A percentile compares a stretch with the other conserved stretches of the same genome.
These are phyloP conservation scores for Grallaria varia DNA, from an alignment of 2,113 vertebrate species.

Conservation along the genomic window DNA sequence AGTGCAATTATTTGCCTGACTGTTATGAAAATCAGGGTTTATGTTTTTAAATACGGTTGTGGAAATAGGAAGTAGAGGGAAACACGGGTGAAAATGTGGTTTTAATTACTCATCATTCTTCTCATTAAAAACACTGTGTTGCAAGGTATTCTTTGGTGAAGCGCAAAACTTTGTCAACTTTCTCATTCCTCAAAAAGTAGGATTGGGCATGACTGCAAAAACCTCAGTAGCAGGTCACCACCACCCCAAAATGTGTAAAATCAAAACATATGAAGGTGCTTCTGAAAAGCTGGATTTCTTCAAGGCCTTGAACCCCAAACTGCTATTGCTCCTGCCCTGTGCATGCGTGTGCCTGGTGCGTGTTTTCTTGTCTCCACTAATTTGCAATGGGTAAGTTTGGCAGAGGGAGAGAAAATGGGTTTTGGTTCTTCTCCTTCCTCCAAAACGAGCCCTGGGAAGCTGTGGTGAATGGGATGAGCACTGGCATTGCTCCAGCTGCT, in stretches of 20 bases:
- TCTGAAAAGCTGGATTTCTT: not conserved
- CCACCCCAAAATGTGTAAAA: not conserved
- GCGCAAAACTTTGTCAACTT: not conserved
- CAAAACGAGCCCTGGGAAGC: not conserved
- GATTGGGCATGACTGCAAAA: not conserved
- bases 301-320: not conserved
- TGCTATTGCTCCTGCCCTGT: not conserved
- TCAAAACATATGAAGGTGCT: not conserved
- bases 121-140: not conserved
- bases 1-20: conserved; percentile 49
- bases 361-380: not conserved
- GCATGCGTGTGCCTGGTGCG: not conserved
- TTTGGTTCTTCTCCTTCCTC: not conserved
- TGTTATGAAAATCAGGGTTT: conserved; percentile 53
- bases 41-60: not conserved
- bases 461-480: not conserved
- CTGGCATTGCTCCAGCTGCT: not conserved
- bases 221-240: fast-evolving
- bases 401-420: not conserved
- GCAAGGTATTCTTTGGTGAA: not conserved
- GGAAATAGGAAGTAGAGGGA: not conserved
- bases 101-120: conserved; percentile 2
- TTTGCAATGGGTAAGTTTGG: not conserved
- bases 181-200: not conserved
- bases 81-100: not conserved